Evolutionary conservation across 2,113 vertebrate species (phyloP).

Genomic region (Amphilophus citrinellus): DNA sequence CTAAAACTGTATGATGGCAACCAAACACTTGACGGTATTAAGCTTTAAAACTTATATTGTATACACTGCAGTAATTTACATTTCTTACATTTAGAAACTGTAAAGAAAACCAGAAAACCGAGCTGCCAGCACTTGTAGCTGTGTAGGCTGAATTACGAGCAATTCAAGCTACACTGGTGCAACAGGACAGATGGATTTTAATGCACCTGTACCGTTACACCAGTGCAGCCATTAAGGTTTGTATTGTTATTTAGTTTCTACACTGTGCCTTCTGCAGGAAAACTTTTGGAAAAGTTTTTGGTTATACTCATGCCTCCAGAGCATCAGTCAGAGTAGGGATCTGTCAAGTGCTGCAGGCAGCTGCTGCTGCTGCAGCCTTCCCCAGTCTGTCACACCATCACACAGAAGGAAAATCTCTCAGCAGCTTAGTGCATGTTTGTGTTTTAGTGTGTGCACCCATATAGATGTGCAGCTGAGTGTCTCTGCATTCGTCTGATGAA

Average conservation of each 20-base stretch:
- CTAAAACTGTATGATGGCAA: not conserved
- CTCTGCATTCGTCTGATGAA: constrained; percentile 19
- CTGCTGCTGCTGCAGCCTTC: constrained; percentile 10
- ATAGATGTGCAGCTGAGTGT: not conserved
- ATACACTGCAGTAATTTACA: too few species aligned
- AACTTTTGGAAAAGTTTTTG: constrained; percentile 10
- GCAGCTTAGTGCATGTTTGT: constrained; percentile 18
- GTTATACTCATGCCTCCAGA: not conserved
- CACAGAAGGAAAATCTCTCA: not conserved
- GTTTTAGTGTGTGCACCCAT: constrained; percentile 21
- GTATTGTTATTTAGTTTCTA: not conserved
- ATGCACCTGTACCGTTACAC: not conserved
- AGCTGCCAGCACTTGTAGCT: not conserved
- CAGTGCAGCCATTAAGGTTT: not conserved
- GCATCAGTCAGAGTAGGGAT: constrained; percentile 20
- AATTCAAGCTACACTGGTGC: not conserved
- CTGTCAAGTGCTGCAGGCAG: constrained; percentile 43
- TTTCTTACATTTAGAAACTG: too few species aligned
- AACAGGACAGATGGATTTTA: constrained; percentile 5
- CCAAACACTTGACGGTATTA: constrained; percentile 5
- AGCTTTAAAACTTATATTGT: not conserved
- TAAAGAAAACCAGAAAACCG: not conserved
- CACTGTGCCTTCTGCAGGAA: constrained; percentile 2
- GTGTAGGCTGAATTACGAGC: not conserved
- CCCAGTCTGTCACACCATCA: not conserved